Evolutionary conservation across 2,888 invertebrate species (phyloP).

Genomic region (Aporophyla nigra): DNA sequence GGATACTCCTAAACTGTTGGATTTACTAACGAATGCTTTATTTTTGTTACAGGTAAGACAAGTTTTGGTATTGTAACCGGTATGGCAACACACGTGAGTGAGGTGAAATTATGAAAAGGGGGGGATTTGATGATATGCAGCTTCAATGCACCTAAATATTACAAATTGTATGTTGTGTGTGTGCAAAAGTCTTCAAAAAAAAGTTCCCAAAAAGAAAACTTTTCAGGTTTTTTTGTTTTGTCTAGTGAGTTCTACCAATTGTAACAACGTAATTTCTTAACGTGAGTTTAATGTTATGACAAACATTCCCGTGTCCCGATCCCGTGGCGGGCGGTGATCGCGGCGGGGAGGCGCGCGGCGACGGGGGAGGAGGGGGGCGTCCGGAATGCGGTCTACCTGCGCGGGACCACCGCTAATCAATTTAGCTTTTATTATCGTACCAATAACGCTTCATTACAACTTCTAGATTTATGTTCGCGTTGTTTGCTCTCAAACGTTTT

Average conservation of each 20-base stretch:
- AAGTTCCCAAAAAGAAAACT: not conserved
- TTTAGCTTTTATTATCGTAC: constrained; percentile 90
- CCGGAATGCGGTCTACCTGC: constrained; percentile 90
- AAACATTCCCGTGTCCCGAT: constrained; percentile 79
- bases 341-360: constrained; percentile 55
- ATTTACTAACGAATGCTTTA: constrained; percentile 47
- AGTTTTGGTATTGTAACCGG: constrained; percentile 45
- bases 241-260: constrained; percentile 69
- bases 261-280: constrained; percentile 77
- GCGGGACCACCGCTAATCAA: constrained; percentile 89
- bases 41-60: constrained; percentile 68
- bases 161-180: too few relatives aligned
- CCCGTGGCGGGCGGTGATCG: constrained; percentile 60
- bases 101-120: constrained; percentile 7
- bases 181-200: not conserved
- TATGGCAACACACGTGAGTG: constrained; percentile 20
- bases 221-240: constrained; percentile 18
- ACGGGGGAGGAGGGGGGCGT: constrained; percentile 65
- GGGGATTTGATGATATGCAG: not conserved
- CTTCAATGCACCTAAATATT: not conserved
- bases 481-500: constrained; percentile 78
- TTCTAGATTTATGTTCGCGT: constrained; percentile 80
- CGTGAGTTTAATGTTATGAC: constrained; percentile 82
- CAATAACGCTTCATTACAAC: constrained; percentile 89
- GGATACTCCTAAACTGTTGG: constrained; percentile 30